Percentiles rank a stretch among this genome's conserved stretches.
Conservation (phyloP, 1,140 invertebrate species). For the Linepithema humile region DNA sequence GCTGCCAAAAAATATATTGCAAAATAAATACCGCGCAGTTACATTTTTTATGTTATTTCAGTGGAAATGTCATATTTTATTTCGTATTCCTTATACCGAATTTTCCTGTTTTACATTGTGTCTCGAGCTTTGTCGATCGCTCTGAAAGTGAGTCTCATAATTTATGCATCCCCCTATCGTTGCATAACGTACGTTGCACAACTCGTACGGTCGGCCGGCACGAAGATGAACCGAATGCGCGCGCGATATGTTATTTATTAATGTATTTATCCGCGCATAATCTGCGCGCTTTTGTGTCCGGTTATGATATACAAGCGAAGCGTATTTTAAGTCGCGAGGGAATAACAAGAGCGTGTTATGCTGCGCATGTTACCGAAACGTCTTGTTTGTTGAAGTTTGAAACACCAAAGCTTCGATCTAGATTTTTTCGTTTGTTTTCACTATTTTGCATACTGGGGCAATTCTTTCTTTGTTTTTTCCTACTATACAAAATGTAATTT, state of each 20-base stretch:
- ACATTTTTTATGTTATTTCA: background rate
- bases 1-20: background rate
- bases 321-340: conserved; percentile 27
- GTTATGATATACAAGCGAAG: conserved; percentile 43
- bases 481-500: background rate
- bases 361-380: background rate
- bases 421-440: conserved; percentile 9
- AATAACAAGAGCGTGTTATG: background rate
- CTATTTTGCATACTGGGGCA: background rate
- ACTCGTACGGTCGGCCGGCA: background rate
- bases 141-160: background rate
- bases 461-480: background rate
- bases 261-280: conserved; percentile 48
- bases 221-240: conserved; percentile 1
- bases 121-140: conserved; percentile 23
- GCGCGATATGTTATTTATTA: conserved; percentile 27
- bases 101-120: conserved; percentile 4
- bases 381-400: conserved; percentile 10
- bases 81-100: background rate
- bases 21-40: background rate
- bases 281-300: conserved; percentile 7
- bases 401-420: background rate
- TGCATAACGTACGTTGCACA: conserved; percentile 6
- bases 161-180: conserved; percentile 37
- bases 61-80: background rate